Percentiles rank a stretch among this genome's conserved stretches.
These are phyloP conservation scores for Spinus pinus DNA, from an alignment of 2,797 vertebrate species.

Conservation along the genomic window DNA sequence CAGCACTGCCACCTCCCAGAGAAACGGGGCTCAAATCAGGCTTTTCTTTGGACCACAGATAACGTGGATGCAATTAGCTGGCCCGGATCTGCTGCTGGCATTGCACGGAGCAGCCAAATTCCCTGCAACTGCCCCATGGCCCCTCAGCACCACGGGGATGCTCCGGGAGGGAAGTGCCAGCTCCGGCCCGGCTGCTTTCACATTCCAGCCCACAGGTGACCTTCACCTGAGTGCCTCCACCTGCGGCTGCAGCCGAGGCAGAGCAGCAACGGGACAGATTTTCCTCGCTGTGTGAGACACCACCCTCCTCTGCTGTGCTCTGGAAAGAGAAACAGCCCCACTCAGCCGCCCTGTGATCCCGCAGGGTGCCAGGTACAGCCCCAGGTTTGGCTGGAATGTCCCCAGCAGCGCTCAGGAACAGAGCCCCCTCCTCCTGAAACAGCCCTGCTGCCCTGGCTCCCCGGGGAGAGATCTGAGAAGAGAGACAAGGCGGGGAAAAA, in stretches of 20 bases:
- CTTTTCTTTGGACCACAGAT: neutral
- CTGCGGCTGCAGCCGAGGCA: neutral
- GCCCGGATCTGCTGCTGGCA: neutral
- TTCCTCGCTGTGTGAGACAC: neutral
- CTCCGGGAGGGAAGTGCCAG: fast-evolving
- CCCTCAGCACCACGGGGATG: neutral
- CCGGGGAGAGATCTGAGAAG: neutral
- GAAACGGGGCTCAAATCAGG: neutral
- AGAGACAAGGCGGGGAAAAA: neutral
- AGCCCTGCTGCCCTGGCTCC: neutral
- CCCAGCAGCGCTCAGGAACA: fast-evolving
- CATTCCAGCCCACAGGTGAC: neutral
- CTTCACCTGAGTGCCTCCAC: neutral
- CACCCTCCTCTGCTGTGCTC: neutral
- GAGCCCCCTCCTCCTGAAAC: neutral
- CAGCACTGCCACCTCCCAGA: neutral
- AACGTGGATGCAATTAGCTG: neutral
- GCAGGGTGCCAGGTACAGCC: fast-evolving
- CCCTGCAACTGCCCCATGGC: neutral
- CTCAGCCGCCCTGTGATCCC: fast-evolving
- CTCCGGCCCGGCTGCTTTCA: neutral
- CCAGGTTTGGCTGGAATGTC: fast-evolving
- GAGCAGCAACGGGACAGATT: neutral
- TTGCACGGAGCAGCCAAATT: neutral
- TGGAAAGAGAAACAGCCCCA: fast-evolving